phyloP scores from a whole-genome alignment of 2,888 invertebrate genomes.

The Drosophila subquinaria region DNA sequence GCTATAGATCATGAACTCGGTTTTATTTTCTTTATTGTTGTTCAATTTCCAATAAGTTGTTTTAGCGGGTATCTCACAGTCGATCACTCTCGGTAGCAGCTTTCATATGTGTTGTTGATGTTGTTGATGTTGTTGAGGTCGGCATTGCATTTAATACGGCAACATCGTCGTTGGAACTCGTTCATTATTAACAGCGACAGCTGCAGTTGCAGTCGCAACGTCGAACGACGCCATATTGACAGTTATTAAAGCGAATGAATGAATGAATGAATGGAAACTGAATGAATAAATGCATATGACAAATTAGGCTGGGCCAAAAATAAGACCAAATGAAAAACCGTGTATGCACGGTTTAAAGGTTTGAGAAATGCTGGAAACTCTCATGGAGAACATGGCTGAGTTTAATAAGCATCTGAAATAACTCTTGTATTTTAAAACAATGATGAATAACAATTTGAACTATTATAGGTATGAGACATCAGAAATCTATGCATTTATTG shows the following conservation, averaged over 20 bases:
- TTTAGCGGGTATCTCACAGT: background rate
- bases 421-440: no score
- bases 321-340: background rate
- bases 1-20: no score
- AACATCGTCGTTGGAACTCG: conserved; percentile 43
- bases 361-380: background rate
- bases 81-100: background rate
- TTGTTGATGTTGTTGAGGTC: conserved; percentile 53
- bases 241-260: conserved; percentile 50
- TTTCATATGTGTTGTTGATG: conserved; percentile 33
- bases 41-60: no score
- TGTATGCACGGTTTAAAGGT: background rate
- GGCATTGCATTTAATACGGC: conserved; percentile 63
- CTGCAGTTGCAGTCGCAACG: conserved; percentile 17
- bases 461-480: no score
- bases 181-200: conserved; percentile 67
- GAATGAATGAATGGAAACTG: conserved; percentile 24
- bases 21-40: no score
- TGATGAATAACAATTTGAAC: no score
- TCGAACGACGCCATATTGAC: conserved; percentile 48
- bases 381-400: background rate
- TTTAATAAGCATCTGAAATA: no score
- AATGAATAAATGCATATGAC: conserved; percentile 40
- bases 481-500: no score
- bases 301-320: conserved; percentile 26